A percentile compares a stretch with the other conserved stretches of the same genome.
These are phyloP conservation scores for Schlechtendalia chinensis DNA, from an alignment of 1,140 invertebrate genomes.

Conservation along the genomic window DNA sequence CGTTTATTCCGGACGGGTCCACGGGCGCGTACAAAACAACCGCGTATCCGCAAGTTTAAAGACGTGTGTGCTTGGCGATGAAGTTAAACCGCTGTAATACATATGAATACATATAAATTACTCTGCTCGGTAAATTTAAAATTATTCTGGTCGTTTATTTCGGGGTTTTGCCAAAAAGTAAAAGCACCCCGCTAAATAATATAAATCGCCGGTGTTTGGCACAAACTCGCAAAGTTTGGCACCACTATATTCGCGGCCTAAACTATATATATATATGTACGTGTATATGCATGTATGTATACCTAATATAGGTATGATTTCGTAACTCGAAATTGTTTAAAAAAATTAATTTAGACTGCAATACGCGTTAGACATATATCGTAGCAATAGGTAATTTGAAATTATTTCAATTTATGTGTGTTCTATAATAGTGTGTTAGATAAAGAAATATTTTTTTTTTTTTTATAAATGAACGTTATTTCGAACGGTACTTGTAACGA, in stretches of 20 bases:
- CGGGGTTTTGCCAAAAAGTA: slow-evolving; percentile 41
- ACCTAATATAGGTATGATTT: slow-evolving; percentile 35
- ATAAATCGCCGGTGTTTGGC: slow-evolving; percentile 43
- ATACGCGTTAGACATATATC: not conserved
- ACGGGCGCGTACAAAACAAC: no score
- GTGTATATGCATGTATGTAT: no score
- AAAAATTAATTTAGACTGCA: slow-evolving; percentile 15
- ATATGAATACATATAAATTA: not conserved
- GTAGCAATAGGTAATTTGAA: no score
- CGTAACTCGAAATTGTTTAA: slow-evolving; percentile 12
- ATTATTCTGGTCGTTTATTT: slow-evolving; percentile 44
- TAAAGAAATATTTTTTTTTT: no score
- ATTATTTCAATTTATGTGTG: no score
- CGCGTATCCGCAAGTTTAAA: no score
- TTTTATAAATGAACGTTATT: no score
- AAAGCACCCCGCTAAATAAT: not conserved
- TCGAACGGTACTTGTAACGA: no score
- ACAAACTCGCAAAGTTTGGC: slow-evolving; percentile 36
- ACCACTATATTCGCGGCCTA: not conserved
- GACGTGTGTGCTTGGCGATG: not conserved
- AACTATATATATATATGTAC: not conserved
- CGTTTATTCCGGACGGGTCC: no score
- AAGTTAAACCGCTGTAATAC: slow-evolving; percentile 26
- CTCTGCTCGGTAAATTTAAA: slow-evolving; percentile 31
- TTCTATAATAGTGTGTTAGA: no score